Base-by-base conservation (phyloP, 2,888 invertebrate genomes). In the Cephus nigrinus region DNA sequence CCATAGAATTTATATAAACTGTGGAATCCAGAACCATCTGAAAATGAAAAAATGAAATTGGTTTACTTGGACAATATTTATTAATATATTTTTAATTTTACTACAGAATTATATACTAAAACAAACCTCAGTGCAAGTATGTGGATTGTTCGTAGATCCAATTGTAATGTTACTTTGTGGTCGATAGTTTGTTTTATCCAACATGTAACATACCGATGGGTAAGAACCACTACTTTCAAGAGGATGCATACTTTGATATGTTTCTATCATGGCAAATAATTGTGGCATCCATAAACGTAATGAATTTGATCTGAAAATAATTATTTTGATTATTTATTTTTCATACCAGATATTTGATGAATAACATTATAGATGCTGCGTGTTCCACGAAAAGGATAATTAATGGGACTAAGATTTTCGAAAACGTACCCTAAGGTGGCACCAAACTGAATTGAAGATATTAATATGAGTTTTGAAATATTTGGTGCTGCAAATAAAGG, bases 201-300 rank as follows among this genome's bases (percentile, higher is more conserved):
- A 79, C 86, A 88, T 88, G 5, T 85, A 81, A 76, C 88, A 88
- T 55, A 88, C 85, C 1, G 87, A 85, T 15, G 89, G 87, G 73
- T 86, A 84, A 23, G 84, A 72, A 35, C 79, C 80, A 73, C 82
- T 79, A 12, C 79, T 82, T 69, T 80, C 78, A 23, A 81, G 11
- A 36, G 82, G 81, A 76, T 87, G 85, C 75, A 76, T 84, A 23
- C 79, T 78, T 76, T 93, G 92, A 77, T 91, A 86, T 74, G 92
- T 92, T 23, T 89, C 88, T 73, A 95, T 94, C 89, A 96, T 95
- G 72, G 96, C 95, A 83, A 97, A 97, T 23, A 98, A 92, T 89
- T 97, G 97, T 0, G 97, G 97, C 88, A 97, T 94, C 97, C 98
- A 98, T 55, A 97, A 93, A 75, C 97, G 95, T 55, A 98, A 92